phyloP scores from a whole-genome alignment of 2,888 invertebrate species.

The Cosmia pyralina region DNA sequence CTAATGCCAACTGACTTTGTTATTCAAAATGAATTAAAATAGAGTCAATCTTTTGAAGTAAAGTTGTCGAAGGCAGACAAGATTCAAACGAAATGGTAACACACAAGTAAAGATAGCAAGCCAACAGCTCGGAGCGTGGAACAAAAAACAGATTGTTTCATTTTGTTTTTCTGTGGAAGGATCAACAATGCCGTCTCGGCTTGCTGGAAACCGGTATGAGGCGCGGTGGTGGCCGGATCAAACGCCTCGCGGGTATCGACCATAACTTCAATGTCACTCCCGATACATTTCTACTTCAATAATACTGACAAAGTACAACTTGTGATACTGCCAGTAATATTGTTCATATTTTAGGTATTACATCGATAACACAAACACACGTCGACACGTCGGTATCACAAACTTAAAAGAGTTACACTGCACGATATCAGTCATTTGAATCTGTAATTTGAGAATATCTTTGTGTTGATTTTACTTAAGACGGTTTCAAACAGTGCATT shows the following conservation, averaged over 20 bases:
- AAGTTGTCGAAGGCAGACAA: slow-evolving; percentile 28
- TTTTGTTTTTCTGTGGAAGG: slow-evolving; percentile 86
- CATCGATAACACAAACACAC: not conserved
- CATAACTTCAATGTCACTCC: slow-evolving; percentile 79
- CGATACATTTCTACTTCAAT: slow-evolving; percentile 63
- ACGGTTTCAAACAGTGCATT: slow-evolving; percentile 6
- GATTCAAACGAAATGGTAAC: slow-evolving; percentile 61
- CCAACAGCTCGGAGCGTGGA: slow-evolving; percentile 66
- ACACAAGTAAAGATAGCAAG: slow-evolving; percentile 73
- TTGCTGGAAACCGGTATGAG: slow-evolving; percentile 86
- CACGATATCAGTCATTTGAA: not conserved
- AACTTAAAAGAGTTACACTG: not conserved
- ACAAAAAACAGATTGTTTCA: slow-evolving; percentile 84
- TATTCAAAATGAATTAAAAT: slow-evolving; percentile 57
- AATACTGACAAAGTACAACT: slow-evolving; percentile 41
- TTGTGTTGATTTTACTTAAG: not conserved
- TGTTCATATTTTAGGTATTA: not conserved
- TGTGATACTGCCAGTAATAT: slow-evolving; percentile 6
- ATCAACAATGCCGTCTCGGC: slow-evolving; percentile 85
- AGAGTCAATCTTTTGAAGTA: slow-evolving; percentile 30
- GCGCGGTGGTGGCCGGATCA: slow-evolving; percentile 78
- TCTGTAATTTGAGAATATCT: not conserved
- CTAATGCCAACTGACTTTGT: slow-evolving; percentile 64
- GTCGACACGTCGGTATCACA: not conserved
- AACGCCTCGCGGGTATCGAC: slow-evolving; percentile 80